Evolutionary conservation across 2,888 invertebrate species (phyloP), one percentile per base, ranked within the genome.

Genomic region (Lottia scabra): DNA sequence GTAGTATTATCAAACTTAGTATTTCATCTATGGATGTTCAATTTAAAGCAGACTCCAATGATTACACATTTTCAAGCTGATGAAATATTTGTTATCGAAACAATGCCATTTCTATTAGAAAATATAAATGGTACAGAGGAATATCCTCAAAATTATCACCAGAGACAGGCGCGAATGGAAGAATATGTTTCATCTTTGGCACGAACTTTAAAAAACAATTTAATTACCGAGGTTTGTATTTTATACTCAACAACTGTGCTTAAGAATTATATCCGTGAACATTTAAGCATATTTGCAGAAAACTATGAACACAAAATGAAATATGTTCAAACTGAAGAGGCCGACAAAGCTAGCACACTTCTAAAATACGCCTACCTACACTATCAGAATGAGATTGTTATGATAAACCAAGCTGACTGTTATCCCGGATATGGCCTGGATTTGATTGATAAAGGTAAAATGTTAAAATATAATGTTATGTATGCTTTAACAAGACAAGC

Each of bases 381-480:
- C 13, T 66, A 16, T n/a, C 19, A 43, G 10, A n/a, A 38, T 46
- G n/a, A 66, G 44, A 23, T 68, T 27, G 68, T 68, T 26, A 68
- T 68, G 68, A 38, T 56, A 19, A 68, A 48, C 12, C 44, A 67
- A 2, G 67, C 26, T 26, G 67, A 67, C 1, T 16, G 43, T n/a
- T 45, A 67, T 23, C 62, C 63, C 4, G 68, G 30, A 30, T 6
- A 68, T 10, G 68, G 68, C 12, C 56, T 68, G 3, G 68, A 30
- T 12, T 16, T 30, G 16, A 30, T 68, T 16, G 43, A 48, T 19
- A 62, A 62, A 62, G n/a, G 56, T 43, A 30, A n/a, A 48, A 68
- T 68, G 68, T n/a, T n/a, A 13, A 10, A 26, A 19, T n/a, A 68
- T 56, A 56, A 26, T 6, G 26, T 68, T 27, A 38, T 68, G 27